phyloP scores from a whole-genome alignment of 1,140 invertebrate species.

The Dendrolimus punctatus region DNA sequence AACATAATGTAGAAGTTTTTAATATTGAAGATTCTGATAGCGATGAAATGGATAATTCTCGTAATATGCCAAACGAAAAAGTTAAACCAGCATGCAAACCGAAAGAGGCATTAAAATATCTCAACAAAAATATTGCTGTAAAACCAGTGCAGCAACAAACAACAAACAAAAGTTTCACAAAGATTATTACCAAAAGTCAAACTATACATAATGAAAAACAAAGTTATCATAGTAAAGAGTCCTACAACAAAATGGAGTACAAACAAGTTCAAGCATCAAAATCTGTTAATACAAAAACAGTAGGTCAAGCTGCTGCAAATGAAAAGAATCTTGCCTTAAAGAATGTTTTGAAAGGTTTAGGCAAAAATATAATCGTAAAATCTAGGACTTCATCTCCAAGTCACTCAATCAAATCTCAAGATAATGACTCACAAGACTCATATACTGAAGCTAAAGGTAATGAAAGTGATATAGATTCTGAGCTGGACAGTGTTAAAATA shows the following conservation, averaged over 20 bases:
- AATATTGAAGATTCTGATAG: slow-evolving; percentile 60
- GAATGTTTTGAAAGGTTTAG: slow-evolving; percentile 43
- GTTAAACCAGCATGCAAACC: slow-evolving; percentile 9
- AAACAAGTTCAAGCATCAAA: too few relatives aligned
- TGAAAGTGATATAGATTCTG: slow-evolving; percentile 4
- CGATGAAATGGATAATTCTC: slow-evolving; percentile 24
- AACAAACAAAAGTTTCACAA: not conserved
- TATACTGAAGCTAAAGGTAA: not conserved
- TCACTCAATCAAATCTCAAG: slow-evolving; percentile 1
- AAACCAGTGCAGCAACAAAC: slow-evolving; percentile 18
- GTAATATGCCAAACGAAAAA: not conserved
- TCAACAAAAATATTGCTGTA: slow-evolving; percentile 36
- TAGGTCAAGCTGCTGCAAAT: not conserved
- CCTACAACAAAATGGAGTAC: not conserved
- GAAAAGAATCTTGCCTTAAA: slow-evolving; percentile 32
- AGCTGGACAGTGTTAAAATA: not conserved
- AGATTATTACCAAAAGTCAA: not conserved
- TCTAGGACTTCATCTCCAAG: slow-evolving; percentile 15
- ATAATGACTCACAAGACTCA: slow-evolving; percentile 17
- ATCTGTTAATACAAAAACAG: slow-evolving; percentile 3
- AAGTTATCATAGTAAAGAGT: not conserved
- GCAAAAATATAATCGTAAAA: slow-evolving; percentile 51
- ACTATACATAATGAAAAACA: not conserved
- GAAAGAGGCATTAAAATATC: slow-evolving; percentile 19
- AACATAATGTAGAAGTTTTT: slow-evolving; percentile 47